phyloP scores from a whole-genome alignment of 2,797 vertebrate genomes.

The Hapalemur alaotrensis region DNA sequence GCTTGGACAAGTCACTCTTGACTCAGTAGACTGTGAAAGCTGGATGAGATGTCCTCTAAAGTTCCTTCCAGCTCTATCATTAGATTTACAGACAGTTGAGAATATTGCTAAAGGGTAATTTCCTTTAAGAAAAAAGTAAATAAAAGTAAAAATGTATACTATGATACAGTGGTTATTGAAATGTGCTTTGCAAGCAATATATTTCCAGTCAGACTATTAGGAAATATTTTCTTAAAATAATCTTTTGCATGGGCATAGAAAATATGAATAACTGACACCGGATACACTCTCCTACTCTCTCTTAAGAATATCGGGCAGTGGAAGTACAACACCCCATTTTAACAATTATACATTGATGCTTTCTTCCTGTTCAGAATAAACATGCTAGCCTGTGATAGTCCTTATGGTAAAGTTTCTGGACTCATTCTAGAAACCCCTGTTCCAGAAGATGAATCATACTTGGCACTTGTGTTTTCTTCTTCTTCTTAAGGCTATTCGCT shows the following conservation, averaged over 20 bases:
- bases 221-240: neutral
- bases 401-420: neutral
- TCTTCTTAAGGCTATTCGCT: neutral
- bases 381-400: neutral
- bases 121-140: neutral
- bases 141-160: neutral
- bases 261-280: neutral
- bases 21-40: neutral
- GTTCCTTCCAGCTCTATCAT: neutral
- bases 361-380: neutral
- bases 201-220: neutral
- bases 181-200: neutral
- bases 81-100: neutral
- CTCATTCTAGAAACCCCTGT: neutral
- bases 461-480: neutral
- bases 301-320: neutral
- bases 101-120: neutral
- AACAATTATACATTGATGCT: neutral
- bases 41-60: neutral
- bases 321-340: neutral
- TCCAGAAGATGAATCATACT: neutral
- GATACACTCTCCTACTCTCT: neutral
- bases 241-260: neutral
- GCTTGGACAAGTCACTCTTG: neutral
- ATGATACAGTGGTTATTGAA: neutral